Percentiles rank a stretch among this genome's conserved stretches.
These are phyloP conservation scores for Gopherus evgoodei DNA, from an alignment of 2,113 vertebrate genomes.

Conservation along the genomic window DNA sequence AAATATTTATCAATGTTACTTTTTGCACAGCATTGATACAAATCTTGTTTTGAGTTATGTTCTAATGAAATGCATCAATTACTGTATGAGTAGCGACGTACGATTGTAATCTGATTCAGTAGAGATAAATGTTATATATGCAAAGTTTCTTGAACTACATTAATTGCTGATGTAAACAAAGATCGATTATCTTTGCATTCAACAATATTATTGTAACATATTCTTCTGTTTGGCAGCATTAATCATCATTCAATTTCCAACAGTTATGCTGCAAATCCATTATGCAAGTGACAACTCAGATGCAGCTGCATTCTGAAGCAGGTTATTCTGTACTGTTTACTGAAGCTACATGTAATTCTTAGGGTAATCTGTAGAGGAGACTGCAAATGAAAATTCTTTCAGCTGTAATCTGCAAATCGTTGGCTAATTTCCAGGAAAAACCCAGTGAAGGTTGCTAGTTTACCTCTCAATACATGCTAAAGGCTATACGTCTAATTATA, in stretches of 20 bases:
- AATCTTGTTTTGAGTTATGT: slow-evolving; percentile 79
- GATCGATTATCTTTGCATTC: slow-evolving; percentile 65
- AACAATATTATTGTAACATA: slow-evolving; percentile 47
- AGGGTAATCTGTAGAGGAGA: background rate
- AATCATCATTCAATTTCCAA: slow-evolving; percentile 58
- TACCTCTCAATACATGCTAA: background rate
- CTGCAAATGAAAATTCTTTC: slow-evolving; percentile 31
- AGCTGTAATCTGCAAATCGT: slow-evolving; percentile 18
- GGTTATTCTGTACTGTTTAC: slow-evolving; percentile 20
- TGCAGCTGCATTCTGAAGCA: slow-evolving; percentile 11
- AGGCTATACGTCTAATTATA: slow-evolving; percentile 6
- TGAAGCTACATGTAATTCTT: slow-evolving; percentile 31
- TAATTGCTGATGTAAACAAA: slow-evolving; percentile 80
- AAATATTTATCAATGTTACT: slow-evolving; percentile 71
- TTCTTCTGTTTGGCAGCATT: slow-evolving; percentile 49
- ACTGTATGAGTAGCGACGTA: slow-evolving; percentile 79
- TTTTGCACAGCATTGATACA: slow-evolving; percentile 73
- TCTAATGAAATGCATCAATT: slow-evolving; percentile 82
- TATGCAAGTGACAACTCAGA: slow-evolving; percentile 29
- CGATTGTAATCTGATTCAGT: slow-evolving; percentile 73
- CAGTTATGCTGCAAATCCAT: slow-evolving; percentile 48
- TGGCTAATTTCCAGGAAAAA: slow-evolving; percentile 27
- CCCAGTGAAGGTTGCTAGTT: slow-evolving; percentile 36
- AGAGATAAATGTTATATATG: slow-evolving; percentile 78
- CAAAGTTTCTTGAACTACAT: slow-evolving; percentile 73